Evolutionary conservation across 2,797 vertebrate genomes (phyloP), one percentile per base, ranked within the genome.

Genomic region (Argyrosomus regius): DNA sequence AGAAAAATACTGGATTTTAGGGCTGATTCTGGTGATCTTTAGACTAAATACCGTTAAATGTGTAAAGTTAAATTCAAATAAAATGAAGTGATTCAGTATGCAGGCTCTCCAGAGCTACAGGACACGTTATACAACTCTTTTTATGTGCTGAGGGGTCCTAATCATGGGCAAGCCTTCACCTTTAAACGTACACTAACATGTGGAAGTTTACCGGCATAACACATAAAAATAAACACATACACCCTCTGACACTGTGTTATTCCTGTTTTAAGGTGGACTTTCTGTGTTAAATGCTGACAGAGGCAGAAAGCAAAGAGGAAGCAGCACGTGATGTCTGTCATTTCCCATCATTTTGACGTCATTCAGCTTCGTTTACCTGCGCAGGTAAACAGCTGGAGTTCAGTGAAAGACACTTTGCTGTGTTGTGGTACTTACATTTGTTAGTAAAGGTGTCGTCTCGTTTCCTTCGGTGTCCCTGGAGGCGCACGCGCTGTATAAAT

Each of bases 391-490:
- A 48, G 20, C 39, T 22, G 4, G 28, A 54, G n/a, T 16, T 35
- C 39, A 12, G 18, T 43, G 2, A n/a, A 46, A 54, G 0, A 67
- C 10, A 1, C 0, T 0, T 0, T 3, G 4, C 0, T 28, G 31
- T 49, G 56, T 46, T 5, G 35, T 45, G 24, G 10, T 79, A 93
- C 95, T 94, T 82, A 96, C 95, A 85, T 90, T 76, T 46, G 26
- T 14, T 24, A 95, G 74, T 63, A 96, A 79, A 75, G 94, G 90
- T 3, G 90, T 57, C 0, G 72, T 74, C 45, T 94, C 92, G 28
- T 60, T 63, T 11, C 9, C 43, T 17, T 76, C 81, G 0, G 43
- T 6, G 60, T 86, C 58, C 6, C 57, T 59, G 13, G 9, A 3
- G 12, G 5, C 31, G n/a, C 7, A 6, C 31, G 71, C 50, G 22